phyloP scores from a whole-genome alignment of 1,140 invertebrate genomes.

The Lineus longissimus region DNA sequence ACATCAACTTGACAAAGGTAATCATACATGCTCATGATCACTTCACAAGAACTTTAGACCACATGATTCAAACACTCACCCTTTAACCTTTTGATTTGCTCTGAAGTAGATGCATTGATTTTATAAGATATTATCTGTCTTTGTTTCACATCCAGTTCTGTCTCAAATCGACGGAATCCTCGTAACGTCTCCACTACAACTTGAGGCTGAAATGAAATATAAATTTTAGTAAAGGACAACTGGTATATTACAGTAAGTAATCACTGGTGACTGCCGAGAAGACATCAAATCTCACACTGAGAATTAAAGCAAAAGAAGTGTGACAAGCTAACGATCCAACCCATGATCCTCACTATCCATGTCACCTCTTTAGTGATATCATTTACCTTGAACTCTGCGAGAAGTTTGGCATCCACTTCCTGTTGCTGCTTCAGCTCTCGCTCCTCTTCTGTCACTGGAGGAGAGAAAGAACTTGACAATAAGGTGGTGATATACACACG shows the following conservation, averaged over 20 bases:
- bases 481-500: too few relatives aligned
- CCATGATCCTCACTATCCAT: too few relatives aligned
- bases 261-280: too few relatives aligned
- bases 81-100: slow-evolving; percentile 65
- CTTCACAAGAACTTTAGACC: neutral
- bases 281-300: too few relatives aligned
- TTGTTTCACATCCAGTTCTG: slow-evolving; percentile 62
- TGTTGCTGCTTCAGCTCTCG: slow-evolving; percentile 16
- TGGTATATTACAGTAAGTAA: neutral
- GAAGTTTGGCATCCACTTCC: slow-evolving; percentile 38
- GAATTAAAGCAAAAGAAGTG: too few relatives aligned
- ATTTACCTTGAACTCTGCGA: slow-evolving; percentile 51
- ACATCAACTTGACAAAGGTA: neutral
- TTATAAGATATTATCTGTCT: slow-evolving; percentile 60
- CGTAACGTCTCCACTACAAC: slow-evolving; percentile 65
- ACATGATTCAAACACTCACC: slow-evolving; percentile 51
- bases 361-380: too few relatives aligned
- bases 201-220: slow-evolving; percentile 37
- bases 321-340: too few relatives aligned
- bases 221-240: neutral
- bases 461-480: too few relatives aligned
- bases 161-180: slow-evolving; percentile 63
- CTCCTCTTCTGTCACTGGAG: neutral
- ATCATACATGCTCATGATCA: neutral
- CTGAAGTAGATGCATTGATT: slow-evolving; percentile 63